Evolutionary conservation across 2,113 vertebrate genomes (phyloP).

Genomic region (Oostethus manadensis): DNA sequence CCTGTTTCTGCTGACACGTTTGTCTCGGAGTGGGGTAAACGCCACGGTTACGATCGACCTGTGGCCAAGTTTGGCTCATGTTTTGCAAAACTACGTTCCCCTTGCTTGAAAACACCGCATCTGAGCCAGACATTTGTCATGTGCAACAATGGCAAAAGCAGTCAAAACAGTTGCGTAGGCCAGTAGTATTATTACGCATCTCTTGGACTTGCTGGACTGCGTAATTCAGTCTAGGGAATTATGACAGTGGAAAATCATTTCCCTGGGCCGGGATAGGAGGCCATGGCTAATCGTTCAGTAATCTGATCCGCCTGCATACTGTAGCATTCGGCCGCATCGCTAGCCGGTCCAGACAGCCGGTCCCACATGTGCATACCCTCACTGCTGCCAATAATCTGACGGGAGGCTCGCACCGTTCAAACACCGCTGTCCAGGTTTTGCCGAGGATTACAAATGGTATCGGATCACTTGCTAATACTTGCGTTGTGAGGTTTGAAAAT

Average conservation of each 20-base stretch:
- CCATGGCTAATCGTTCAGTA: slow-evolving; percentile 72
- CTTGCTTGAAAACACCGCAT: not conserved
- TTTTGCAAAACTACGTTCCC: not conserved
- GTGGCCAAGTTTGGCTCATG: not conserved
- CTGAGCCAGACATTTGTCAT: slow-evolving; percentile 10
- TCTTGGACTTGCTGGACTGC: slow-evolving; percentile 56
- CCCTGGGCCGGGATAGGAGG: slow-evolving; percentile 58
- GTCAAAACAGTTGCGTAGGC: slow-evolving; percentile 41
- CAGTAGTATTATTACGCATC: slow-evolving; percentile 57
- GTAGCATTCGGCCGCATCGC: slow-evolving; percentile 50
- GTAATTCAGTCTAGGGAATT: slow-evolving; percentile 69
- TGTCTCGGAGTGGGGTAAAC: slow-evolving; percentile 10
- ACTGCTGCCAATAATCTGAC: slow-evolving; percentile 60
- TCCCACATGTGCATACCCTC: slow-evolving; percentile 60
- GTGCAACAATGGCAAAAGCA: slow-evolving; percentile 15
- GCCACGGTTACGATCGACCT: slow-evolving; percentile 7
- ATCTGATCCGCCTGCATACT: slow-evolving; percentile 71
- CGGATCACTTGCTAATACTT: slow-evolving; percentile 65
- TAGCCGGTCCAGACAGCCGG: slow-evolving; percentile 51
- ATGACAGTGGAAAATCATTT: slow-evolving; percentile 75
- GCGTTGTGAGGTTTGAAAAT: slow-evolving; percentile 49
- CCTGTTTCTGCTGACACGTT: slow-evolving; percentile 25
- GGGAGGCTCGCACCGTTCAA: slow-evolving; percentile 45
- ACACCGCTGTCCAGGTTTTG: slow-evolving; percentile 66
- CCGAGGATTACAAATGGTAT: slow-evolving; percentile 64